Conservation (phyloP, 64 coral and sea anemone species). For the Montipora cactus region DNA sequence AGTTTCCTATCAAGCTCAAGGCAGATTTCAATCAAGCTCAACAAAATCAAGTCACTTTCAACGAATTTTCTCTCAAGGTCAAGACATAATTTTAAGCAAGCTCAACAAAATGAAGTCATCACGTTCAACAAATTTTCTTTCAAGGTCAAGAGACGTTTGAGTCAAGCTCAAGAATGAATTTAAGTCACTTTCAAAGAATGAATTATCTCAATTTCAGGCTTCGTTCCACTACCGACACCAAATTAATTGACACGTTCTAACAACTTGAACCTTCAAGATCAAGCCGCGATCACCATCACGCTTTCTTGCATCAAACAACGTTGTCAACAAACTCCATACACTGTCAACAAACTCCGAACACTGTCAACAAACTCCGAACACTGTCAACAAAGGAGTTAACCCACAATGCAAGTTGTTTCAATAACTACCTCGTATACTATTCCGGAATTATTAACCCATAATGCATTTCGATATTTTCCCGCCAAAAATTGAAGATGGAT, state of each 20-base stretch:
- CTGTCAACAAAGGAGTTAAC: neutral
- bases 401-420: neutral
- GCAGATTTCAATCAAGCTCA: constrained; percentile 1
- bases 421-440: neutral
- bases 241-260: neutral
- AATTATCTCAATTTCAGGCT: neutral
- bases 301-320: neutral
- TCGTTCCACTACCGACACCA: neutral
- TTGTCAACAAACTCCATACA: neutral
- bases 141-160: neutral
- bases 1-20: constrained; percentile 14
- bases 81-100: neutral
- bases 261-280: neutral
- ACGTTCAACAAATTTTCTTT: neutral
- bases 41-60: neutral
- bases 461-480: neutral
- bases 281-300: neutral
- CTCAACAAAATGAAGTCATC: neutral
- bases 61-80: neutral
- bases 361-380: neutral
- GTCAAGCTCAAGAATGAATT: neutral
- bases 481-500: neutral
- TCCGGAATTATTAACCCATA: neutral
- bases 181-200: neutral
- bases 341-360: too few relatives aligned